These are phyloP conservation scores for Stratiolaelaps scimitus DNA, from an alignment of 1,140 invertebrate genomes.

Conservation along the genomic window DNA sequence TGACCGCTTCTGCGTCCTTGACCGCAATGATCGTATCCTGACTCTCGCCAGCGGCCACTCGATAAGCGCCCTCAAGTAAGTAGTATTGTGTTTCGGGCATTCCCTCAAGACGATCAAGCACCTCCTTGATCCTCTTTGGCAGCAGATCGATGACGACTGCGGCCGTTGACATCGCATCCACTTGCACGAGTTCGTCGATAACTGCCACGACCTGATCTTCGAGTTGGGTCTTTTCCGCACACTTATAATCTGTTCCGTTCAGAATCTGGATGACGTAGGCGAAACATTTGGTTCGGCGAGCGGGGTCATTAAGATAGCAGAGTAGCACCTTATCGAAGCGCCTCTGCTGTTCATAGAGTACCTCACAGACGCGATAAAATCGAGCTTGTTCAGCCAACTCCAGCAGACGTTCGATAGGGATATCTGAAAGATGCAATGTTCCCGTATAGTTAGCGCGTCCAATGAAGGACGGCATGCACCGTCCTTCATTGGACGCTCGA, in stretches of 20 bases:
- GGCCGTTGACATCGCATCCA: slow-evolving; percentile 26
- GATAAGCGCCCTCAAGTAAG: slow-evolving; percentile 17
- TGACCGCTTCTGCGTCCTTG: slow-evolving; percentile 42
- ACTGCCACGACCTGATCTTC: slow-evolving; percentile 33
- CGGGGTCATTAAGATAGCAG: slow-evolving; percentile 49
- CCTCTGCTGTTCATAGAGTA: slow-evolving; percentile 48
- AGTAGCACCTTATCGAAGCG: slow-evolving; percentile 49
- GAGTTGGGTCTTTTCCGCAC: slow-evolving; percentile 37
- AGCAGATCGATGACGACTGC: slow-evolving; percentile 27
- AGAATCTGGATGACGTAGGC: slow-evolving; percentile 41
- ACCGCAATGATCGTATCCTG: slow-evolving; percentile 33
- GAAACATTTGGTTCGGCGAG: slow-evolving; percentile 43
- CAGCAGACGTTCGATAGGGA: slow-evolving; percentile 48
- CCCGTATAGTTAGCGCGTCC: no score
- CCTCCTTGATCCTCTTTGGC: neutral
- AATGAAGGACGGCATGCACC: no score
- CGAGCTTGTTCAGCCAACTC: slow-evolving; percentile 50
- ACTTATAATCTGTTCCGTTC: slow-evolving; percentile 37
- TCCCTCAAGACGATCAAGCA: slow-evolving; percentile 1
- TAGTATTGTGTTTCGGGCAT: slow-evolving; percentile 27
- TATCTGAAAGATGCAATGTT: slow-evolving; percentile 40
- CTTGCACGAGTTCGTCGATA: slow-evolving; percentile 32
- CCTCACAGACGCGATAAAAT: slow-evolving; percentile 55
- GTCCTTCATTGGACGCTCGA: no score
- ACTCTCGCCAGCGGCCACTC: slow-evolving; percentile 3